Base-by-base conservation (phyloP, 2,888 invertebrate genomes). In the Heteropelma amictum region DNA sequence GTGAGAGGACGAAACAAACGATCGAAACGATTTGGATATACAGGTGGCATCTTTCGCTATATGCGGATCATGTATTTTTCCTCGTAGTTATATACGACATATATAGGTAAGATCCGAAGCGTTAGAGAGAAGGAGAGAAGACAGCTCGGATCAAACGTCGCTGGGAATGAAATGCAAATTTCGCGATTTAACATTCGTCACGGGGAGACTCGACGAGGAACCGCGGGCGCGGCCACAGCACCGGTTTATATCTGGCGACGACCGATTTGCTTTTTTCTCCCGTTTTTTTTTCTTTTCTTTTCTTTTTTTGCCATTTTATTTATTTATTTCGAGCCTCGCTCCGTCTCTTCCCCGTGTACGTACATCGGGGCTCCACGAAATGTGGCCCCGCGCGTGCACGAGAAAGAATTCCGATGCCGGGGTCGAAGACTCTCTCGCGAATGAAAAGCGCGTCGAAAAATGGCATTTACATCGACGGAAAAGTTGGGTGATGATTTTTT, bases 151-250 rank as follows among this genome's bases (percentile, higher is more conserved):
- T 60, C 49, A 73, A 73, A 76, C 56, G 65, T 72, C 74, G 65
- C 45, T 67, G 68, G 47, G 76, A 61, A 72, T 72, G 65, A 77
- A 80, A 81, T 82, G 81, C 77, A 79, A 80, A 82, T 80, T 54
- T 60, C 38, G 42, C 72, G 74, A 64, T 77, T 82, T 79, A 80
- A 80, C 75, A 82, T 81, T 82, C 80, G 81, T 80, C 81, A 80
- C 67, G 79, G 72, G 70, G 26, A 38, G 12, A n/a, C 17, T 10
- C 40, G 58, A 53, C 47, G 47, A 71, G 56, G 77, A 77, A 67
- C 71, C n/a, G n/a, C 77, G 74, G 67, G 58, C 38, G 69, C 76
- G 72, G 45, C 73, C 69, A 51, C 69, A 40, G 42, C 61, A 51
- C 49, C 40, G 63, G 54, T 64, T 63, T 53, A 71, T 53, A 58